Percentiles rank a stretch among this genome's conserved stretches.
Conservation (phyloP, 2,888 invertebrate genomes). For the Drosophila basisetae region DNA sequence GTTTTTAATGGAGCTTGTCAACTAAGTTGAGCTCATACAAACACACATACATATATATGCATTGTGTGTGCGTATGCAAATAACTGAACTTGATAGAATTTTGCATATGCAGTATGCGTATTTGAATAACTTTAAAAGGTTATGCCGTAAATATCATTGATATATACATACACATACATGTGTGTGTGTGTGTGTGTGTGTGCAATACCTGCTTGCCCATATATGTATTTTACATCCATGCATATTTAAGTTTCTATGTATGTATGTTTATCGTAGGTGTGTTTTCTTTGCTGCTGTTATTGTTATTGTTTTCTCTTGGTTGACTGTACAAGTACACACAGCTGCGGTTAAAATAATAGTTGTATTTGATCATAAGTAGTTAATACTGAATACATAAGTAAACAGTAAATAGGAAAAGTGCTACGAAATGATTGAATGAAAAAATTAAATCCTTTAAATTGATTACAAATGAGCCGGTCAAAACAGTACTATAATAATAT, state of each 20-base stretch:
- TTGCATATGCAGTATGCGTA: slow-evolving; percentile 4
- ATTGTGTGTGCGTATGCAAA: slow-evolving; percentile 21
- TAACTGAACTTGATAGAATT: slow-evolving; percentile 14
- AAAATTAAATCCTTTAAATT: no score
- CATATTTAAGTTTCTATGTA: slow-evolving; percentile 8
- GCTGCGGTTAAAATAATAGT: neutral
- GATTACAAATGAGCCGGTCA: neutral
- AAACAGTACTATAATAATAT: neutral
- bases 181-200: neutral
- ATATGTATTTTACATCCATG: neutral
- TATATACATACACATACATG: neutral
- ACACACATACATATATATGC: neutral
- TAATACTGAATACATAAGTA: no score
- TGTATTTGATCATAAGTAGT: no score
- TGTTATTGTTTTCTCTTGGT: slow-evolving; percentile 35
- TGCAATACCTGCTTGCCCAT: slow-evolving; percentile 6
- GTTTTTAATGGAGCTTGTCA: slow-evolving; percentile 26
- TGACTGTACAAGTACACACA: slow-evolving; percentile 43
- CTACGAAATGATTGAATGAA: neutral
- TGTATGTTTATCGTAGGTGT: slow-evolving; percentile 1
- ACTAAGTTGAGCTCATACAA: neutral
- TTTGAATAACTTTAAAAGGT: slow-evolving; percentile 11
- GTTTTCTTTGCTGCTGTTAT: slow-evolving; percentile 14
- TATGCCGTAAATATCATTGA: slow-evolving; percentile 7
- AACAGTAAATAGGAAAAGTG: neutral